These are phyloP conservation scores for Micoletzkya japonica DNA, from an alignment of 2,888 invertebrate genomes.

Conservation along the genomic window DNA sequence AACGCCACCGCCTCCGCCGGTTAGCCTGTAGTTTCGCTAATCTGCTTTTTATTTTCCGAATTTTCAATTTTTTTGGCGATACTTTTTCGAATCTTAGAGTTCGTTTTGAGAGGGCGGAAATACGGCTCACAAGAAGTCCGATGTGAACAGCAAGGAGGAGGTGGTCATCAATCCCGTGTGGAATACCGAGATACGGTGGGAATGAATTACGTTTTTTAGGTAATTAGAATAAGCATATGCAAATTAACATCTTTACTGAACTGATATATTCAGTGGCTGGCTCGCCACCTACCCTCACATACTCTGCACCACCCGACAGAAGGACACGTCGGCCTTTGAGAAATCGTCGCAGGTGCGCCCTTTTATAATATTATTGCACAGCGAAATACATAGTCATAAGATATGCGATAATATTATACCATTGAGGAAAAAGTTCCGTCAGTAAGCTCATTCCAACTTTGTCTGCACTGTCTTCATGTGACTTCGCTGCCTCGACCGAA, in stretches of 20 bases:
- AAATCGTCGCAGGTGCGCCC: slow-evolving; percentile 21
- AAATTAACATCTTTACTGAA: slow-evolving; percentile 34
- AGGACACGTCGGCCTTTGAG: slow-evolving; percentile 37
- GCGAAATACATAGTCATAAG: too few species aligned
- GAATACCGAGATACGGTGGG: slow-evolving; percentile 10
- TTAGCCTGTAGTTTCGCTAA: not conserved
- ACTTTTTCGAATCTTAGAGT: not conserved
- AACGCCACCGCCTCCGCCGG: slow-evolving; percentile 49
- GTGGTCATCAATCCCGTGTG: slow-evolving; percentile 41
- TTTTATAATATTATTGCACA: too few species aligned
- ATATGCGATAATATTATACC: too few species aligned
- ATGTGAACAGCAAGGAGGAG: slow-evolving; percentile 56
- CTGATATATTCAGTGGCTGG: slow-evolving; percentile 40
- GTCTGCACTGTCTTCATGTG: slow-evolving; percentile 24
- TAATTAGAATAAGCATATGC: not conserved
- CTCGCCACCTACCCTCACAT: slow-evolving; percentile 61
- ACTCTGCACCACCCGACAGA: slow-evolving; percentile 61
- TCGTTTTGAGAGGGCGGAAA: slow-evolving; percentile 36
- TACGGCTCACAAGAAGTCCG: slow-evolving; percentile 61
- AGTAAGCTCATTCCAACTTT: too few species aligned
- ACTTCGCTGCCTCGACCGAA: not conserved
- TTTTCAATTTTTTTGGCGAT: not conserved
- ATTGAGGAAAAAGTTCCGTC: too few species aligned
- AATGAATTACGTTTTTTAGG: not conserved
- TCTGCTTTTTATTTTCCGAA: not conserved